A percentile compares a stretch with the other conserved stretches of the same genome.
Evolutionary conservation across 1,140 invertebrate genomes (phyloP).

Genomic region (Rhyacophila brunnea): DNA sequence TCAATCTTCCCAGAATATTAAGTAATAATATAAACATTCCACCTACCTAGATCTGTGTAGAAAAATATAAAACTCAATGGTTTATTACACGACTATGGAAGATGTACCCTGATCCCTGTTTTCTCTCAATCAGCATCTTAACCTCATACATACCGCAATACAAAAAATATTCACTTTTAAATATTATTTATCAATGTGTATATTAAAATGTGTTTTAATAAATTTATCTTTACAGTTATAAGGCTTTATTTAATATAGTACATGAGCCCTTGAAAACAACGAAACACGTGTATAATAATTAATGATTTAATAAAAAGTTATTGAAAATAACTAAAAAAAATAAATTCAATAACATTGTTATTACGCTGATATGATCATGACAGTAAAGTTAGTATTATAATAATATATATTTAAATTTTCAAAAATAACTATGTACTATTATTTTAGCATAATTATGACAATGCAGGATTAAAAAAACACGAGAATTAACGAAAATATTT

Average conservation of each 20-base stretch:
- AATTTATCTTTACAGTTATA: constrained; percentile 14
- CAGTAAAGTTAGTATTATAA: too few species aligned
- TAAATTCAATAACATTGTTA: too few species aligned
- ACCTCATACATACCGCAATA: constrained; percentile 9
- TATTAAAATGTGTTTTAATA: constrained; percentile 24
- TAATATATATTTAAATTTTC: too few species aligned
- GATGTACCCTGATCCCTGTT: constrained; percentile 31
- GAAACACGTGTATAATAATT: not conserved
- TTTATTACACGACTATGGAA: constrained; percentile 28
- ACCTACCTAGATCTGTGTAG: constrained; percentile 21
- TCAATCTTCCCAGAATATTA: too few species aligned
- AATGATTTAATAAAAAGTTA: too few species aligned
- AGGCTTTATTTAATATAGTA: constrained; percentile 14
- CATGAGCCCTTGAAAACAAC: constrained; percentile 5
- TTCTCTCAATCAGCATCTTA: constrained; percentile 7
- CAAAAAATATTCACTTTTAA: constrained; percentile 20
- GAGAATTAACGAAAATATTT: constrained; percentile 2
- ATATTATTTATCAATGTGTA: constrained; percentile 12
- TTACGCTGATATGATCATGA: too few species aligned
- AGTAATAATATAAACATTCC: not conserved
- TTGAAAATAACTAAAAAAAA: too few species aligned
- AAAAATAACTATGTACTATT: too few species aligned
- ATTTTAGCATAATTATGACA: too few species aligned
- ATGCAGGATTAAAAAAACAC: too few species aligned
- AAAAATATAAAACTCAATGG: constrained; percentile 35